Evolutionary conservation across 1,140 invertebrate species (phyloP), one percentile per base, ranked within the genome.

Genomic region (Drosophila insularis): DNA sequence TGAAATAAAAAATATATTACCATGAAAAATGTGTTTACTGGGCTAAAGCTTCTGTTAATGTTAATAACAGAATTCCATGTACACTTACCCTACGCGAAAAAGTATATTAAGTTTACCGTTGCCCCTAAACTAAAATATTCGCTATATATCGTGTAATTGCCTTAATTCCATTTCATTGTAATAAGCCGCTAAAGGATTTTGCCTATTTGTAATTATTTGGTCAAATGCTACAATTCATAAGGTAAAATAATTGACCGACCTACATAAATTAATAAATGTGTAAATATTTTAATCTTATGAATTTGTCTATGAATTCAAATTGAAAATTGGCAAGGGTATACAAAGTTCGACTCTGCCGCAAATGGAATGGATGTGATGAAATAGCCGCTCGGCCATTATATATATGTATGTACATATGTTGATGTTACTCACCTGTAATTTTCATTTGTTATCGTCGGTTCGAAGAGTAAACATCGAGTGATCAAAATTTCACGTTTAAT

Each of bases 401-500:
- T n/a, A n/a, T n/a, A n/a, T n/a, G n/a, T n/a, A n/a, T 11, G 10
- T 35, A 32, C 31, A 10, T 35, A 37, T 37, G 35, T 37, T 37
- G 4, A 37, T 13, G 35, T 37, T 13, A 19, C 19, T 50, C 14
- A 8, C 14, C 43, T 21, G 43, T 10, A 50, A 1, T 50, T 21
- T 17, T 50, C 10, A 50, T 50, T 50, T 21, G 43, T 11, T 8
- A 1, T 21, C 17, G 43, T 17, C 17, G 8, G 8, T 50, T 50
- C 17, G 19, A 3, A 3, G 43, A 21, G 17, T 67, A 63, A 54
- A 13, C 58, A 65, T 37, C 17, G 19, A 31, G 8, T 23, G 13
- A n/a, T 19, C 27, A 63, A 10, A 56, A 63, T 54, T 73, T 72
- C 37, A 7, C 54, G 54, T 0, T 19, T 54, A 14, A 65, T 46